Base-by-base conservation (phyloP, 2,888 invertebrate species). In the Trachelus troglodyta region DNA sequence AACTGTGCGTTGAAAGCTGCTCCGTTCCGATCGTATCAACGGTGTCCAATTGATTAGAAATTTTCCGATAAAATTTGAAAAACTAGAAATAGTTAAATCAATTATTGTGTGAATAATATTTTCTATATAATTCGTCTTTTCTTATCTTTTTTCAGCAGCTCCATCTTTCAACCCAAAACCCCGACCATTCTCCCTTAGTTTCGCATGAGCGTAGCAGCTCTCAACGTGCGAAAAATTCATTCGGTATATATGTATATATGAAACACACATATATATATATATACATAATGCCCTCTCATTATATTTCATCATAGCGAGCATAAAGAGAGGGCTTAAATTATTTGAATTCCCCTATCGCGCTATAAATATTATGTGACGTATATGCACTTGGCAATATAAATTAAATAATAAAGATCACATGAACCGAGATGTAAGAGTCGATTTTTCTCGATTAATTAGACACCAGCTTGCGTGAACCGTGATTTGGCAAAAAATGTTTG, bases 161-260 rank as follows among this genome's bases (percentile, higher is more conserved):
- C 92, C 92, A 90, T 92, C 93, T 91, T 94, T 93, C 92, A 94
- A 94, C 92, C 92, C 93, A 86, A 93, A 93, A 92, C 94, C 93
- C 85, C 92, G 93, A 91, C 94, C 94, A 79, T 94, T 94, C 90
- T 94, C 93, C 92, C 91, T 93, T 87, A 92, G 92, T 87, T 88
- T 92, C 88, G 92, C 93, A 90, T 92, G 92, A 92, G 87, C 86
- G 83, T 85, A 79, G 88, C 89, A 91, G 90, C 91, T 91, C 90
- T 90, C 90, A 87, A 88, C 87, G 84, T 34, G 71, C 71, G 56
- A 56, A 56, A 56, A 56, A 23, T 56, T 56, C 23, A 56, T 56
- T 1, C 23, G 23, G 6, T 56, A 56, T 56, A 56, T 56, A 56
- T 23, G 1, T 40, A 37, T 37, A 37, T 37, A 37, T 37, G 37